Conservation (phyloP, 2,888 invertebrate genomes). For the Shargacucullia verbasci region DNA sequence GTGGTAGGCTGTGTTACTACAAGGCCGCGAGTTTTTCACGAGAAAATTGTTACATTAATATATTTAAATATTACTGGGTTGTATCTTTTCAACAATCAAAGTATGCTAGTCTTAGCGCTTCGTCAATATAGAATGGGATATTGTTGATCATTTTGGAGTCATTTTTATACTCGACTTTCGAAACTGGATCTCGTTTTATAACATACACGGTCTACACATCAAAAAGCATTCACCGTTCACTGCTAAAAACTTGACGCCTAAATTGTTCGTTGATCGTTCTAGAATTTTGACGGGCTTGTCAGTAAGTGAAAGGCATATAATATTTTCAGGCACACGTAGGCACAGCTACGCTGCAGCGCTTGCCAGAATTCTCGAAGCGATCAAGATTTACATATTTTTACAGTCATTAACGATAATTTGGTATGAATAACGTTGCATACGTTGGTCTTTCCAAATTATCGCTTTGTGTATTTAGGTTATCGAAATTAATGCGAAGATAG, state of each 20-base stretch:
- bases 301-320: constrained; percentile 41
- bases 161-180: too few relatives aligned
- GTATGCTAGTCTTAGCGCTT: too few relatives aligned
- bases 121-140: too few relatives aligned
- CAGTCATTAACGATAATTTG: constrained; percentile 13
- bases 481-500: constrained; percentile 22
- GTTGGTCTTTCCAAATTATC: too few relatives aligned
- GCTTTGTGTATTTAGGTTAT: constrained; percentile 42
- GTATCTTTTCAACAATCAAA: too few relatives aligned
- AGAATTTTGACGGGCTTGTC: constrained; percentile 40
- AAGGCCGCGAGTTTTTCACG: too few relatives aligned
- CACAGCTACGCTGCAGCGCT: constrained; percentile 15
- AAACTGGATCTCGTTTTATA: too few relatives aligned
- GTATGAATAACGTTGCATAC: constrained; percentile 25
- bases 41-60: too few relatives aligned
- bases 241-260: constrained; percentile 19
- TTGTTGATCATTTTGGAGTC: too few relatives aligned
- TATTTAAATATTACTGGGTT: too few relatives aligned
- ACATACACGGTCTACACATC: too few relatives aligned
- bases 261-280: constrained; percentile 24
- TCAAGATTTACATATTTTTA: constrained; percentile 2
- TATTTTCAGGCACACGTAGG: constrained; percentile 38
- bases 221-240: constrained; percentile 26
- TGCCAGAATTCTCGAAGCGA: constrained; percentile 16
- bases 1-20: too few relatives aligned